These are phyloP conservation scores for Temnothorax rugatulus DNA, from an alignment of 2,888 invertebrate genomes.

Conservation along the genomic window DNA sequence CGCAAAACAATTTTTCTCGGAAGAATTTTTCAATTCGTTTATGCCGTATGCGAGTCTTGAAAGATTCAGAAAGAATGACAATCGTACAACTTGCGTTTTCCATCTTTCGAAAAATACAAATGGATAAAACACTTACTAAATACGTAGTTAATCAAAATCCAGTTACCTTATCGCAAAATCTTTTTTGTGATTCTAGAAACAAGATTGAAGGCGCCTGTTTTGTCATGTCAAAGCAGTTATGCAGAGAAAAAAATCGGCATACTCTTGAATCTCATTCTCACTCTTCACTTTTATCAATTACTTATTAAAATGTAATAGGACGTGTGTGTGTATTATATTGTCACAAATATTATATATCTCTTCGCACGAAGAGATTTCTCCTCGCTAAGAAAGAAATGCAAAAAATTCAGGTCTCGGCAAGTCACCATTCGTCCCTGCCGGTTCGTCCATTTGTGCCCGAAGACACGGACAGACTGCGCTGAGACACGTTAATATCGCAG, in stretches of 20 bases:
- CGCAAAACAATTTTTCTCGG: neutral
- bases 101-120: neutral
- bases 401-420: neutral
- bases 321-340: neutral
- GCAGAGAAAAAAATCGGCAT: neutral
- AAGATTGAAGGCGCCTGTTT: neutral
- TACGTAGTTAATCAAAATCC: neutral
- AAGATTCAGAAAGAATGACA: neutral
- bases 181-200: neutral
- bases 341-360: neutral
- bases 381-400: neutral
- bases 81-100: neutral
- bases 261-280: neutral
- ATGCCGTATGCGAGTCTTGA: neutral
- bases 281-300: neutral
- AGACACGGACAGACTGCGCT: slow-evolving; percentile 24
- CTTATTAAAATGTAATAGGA: neutral
- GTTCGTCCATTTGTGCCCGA: slow-evolving; percentile 22
- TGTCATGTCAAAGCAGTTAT: neutral
- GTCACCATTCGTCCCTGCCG: neutral
- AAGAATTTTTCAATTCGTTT: neutral
- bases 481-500: slow-evolving; percentile 54
- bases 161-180: neutral
- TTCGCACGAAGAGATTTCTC: neutral
- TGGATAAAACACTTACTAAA: neutral